These are phyloP conservation scores for Zaprionus africanus DNA, from an alignment of 1,140 invertebrate genomes.

Conservation along the genomic window DNA sequence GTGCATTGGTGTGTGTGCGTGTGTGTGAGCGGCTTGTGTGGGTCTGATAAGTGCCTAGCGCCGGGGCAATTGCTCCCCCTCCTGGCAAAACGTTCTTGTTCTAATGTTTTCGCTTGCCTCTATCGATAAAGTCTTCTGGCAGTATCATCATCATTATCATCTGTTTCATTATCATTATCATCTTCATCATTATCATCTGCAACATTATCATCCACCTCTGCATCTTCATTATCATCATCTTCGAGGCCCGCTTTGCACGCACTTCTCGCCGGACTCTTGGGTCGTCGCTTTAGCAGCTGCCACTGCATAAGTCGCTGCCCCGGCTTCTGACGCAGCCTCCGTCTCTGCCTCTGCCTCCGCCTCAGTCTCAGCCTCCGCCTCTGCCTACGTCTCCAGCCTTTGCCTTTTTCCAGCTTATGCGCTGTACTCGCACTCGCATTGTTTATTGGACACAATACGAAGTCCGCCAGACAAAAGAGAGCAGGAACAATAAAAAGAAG, in stretches of 20 bases:
- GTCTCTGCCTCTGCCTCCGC: background rate
- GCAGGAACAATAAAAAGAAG: conserved; percentile 57
- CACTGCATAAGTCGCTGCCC: conserved; percentile 16
- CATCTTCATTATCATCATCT: background rate
- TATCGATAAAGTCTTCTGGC: conserved; percentile 18
- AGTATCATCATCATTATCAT: background rate
- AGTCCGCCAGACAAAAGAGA: conserved; percentile 60
- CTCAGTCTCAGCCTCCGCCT: background rate
- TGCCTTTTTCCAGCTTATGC: conserved; percentile 19
- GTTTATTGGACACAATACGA: conserved; percentile 62
- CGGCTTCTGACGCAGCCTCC: conserved; percentile 10
- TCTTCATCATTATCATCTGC: background rate
- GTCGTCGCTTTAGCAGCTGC: conserved; percentile 20
- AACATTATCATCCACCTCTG: conserved; percentile 36
- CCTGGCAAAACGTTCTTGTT: conserved; percentile 13
- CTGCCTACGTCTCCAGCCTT: background rate
- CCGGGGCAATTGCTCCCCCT: conserved; percentile 38
- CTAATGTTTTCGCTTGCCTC: conserved; percentile 42
- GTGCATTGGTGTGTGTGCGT: conserved; percentile 16
- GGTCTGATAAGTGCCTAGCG: conserved; percentile 71
- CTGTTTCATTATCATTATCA: background rate
- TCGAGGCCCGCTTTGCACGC: conserved; percentile 45
- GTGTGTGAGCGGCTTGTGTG: conserved; percentile 31
- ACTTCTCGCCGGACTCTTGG: conserved; percentile 39
- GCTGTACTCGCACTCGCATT: conserved; percentile 43